These are phyloP conservation scores for Nansenia antarctica DNA, from an alignment of 2,113 vertebrate genomes.

Conservation along the genomic window DNA sequence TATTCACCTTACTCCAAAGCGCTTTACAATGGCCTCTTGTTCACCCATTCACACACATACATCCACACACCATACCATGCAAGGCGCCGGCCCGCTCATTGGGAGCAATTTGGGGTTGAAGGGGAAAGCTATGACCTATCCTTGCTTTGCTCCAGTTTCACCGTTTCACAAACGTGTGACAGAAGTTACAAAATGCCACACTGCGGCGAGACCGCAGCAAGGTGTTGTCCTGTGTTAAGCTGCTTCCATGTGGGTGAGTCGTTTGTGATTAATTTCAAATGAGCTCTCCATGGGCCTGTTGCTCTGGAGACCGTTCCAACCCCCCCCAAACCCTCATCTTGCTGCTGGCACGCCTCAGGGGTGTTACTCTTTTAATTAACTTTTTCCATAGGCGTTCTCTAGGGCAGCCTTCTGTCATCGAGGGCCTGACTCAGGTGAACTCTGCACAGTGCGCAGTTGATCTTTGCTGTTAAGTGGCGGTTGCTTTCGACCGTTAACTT, in stretches of 20 bases:
- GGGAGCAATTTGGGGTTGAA: too few species aligned
- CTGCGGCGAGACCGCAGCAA: too few species aligned
- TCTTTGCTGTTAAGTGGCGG: not conserved
- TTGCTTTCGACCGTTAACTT: not conserved
- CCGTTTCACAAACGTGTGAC: too few species aligned
- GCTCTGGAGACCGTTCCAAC: conserved; percentile 53
- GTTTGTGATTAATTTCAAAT: conserved; percentile 67
- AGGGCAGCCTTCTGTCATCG: conserved; percentile 43
- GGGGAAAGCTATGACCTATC: too few species aligned
- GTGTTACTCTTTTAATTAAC: conserved; percentile 75
- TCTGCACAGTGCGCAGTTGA: not conserved
- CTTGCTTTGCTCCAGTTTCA: not conserved
- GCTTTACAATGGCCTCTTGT: too few species aligned
- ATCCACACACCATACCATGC: too few species aligned
- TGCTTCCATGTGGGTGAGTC: conserved; percentile 11
- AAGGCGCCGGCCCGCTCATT: too few species aligned
- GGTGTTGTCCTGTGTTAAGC: conserved; percentile 12
- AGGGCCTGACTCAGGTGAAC: conserved; percentile 19
- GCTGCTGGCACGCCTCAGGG: conserved; percentile 59
- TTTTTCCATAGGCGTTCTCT: conserved; percentile 60
- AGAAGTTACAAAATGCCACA: not conserved
- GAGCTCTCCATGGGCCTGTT: conserved; percentile 52
- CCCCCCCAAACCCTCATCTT: conserved; percentile 9
- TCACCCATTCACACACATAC: too few species aligned
- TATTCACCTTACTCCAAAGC: too few species aligned